A percentile compares a stretch with the other conserved stretches of the same genome.
phyloP scores from a whole-genome alignment of 2,888 invertebrate species.

The Thysanoteuthis rhombus region DNA sequence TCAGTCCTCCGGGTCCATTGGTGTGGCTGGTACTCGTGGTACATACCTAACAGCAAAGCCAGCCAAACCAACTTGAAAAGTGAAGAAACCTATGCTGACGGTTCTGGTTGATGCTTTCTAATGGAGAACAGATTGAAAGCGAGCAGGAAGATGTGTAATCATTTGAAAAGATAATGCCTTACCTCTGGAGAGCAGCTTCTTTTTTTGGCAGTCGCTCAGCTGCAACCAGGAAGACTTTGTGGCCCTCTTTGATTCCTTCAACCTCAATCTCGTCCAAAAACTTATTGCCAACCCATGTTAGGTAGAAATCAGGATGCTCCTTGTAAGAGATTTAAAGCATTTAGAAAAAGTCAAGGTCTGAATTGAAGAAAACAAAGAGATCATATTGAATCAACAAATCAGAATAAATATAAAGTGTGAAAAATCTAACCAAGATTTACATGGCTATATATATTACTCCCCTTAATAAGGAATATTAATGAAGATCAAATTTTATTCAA shows the following conservation, averaged over 20 bases:
- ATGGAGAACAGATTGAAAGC: no score
- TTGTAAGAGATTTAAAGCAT: constrained; percentile 37
- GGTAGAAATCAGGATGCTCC: constrained; percentile 56
- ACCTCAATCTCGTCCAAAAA: constrained; percentile 50
- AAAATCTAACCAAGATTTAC: neutral
- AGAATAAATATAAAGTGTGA: neutral
- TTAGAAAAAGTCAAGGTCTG: neutral
- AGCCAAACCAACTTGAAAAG: no score
- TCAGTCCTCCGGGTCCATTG: no score
- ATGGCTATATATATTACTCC: constrained; percentile 16
- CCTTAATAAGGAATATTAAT: no score
- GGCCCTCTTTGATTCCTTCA: constrained; percentile 50
- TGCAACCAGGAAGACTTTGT: constrained; percentile 55
- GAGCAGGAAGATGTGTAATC: no score
- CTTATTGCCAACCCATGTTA: constrained; percentile 63
- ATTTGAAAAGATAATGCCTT: neutral
- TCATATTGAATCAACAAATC: neutral
- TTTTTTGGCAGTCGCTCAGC: constrained; percentile 57
- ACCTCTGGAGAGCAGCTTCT: constrained; percentile 61
- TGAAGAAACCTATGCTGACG: no score
- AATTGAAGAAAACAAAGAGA: neutral
- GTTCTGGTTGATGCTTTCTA: no score
- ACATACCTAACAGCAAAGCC: no score
- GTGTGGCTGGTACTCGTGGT: no score
- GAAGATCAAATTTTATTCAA: no score